phyloP scores from a whole-genome alignment of 2,888 invertebrate genomes.

The Labia minor region DNA sequence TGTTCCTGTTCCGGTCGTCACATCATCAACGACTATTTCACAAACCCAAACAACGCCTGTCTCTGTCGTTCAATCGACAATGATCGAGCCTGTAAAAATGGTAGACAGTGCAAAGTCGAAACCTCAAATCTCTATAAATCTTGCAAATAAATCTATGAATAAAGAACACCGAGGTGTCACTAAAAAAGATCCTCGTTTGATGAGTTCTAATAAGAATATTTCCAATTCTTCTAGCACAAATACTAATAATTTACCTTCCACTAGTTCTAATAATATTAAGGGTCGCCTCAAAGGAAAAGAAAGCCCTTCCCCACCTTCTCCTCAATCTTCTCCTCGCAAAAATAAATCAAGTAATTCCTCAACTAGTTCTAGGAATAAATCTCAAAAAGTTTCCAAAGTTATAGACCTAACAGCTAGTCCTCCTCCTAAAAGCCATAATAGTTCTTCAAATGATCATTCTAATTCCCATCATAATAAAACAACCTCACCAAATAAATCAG shows the following conservation, averaged over 20 bases:
- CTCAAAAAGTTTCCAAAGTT: slow-evolving; percentile 29
- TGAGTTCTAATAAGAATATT: slow-evolving; percentile 33
- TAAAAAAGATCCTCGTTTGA: slow-evolving; percentile 37
- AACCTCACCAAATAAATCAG: slow-evolving; percentile 9
- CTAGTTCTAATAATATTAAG: slow-evolving; percentile 18
- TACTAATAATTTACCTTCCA: slow-evolving; percentile 16
- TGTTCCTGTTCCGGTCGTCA: slow-evolving; percentile 3
- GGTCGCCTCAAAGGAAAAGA: slow-evolving; percentile 17
- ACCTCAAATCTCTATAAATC: slow-evolving; percentile 26
- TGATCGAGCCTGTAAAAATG: slow-evolving; percentile 16
- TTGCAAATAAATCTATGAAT: slow-evolving; percentile 37
- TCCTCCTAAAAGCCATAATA: slow-evolving; percentile 18
- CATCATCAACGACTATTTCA: background rate
- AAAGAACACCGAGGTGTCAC: slow-evolving; percentile 32
- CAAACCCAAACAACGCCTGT: slow-evolving; percentile 27
- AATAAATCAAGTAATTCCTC: slow-evolving; percentile 18
- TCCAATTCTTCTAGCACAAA: slow-evolving; percentile 25
- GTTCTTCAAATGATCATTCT: slow-evolving; percentile 4
- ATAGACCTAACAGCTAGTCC: slow-evolving; percentile 22
- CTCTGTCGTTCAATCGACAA: slow-evolving; percentile 17
- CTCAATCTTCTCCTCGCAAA: slow-evolving; percentile 16
- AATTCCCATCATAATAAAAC: slow-evolving; percentile 13
- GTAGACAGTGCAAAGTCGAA: slow-evolving; percentile 27
- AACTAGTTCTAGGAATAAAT: slow-evolving; percentile 24
- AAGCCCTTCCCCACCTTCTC: slow-evolving; percentile 20